Evolutionary conservation across 37 sponge, comb jelly and placozoan species (phyloP).

Genomic region (Bolinopsis microptera): DNA sequence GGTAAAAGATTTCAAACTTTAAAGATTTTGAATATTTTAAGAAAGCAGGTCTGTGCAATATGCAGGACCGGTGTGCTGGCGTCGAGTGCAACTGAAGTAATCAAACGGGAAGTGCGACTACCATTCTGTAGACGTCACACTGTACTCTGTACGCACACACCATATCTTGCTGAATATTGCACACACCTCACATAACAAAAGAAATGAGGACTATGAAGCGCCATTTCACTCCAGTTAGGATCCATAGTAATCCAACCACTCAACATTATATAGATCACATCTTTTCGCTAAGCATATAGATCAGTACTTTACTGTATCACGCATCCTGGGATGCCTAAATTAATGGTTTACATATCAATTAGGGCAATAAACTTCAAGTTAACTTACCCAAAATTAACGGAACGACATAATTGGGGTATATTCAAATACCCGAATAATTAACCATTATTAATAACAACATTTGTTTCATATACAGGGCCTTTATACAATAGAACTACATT

Average conservation of each 20-base stretch:
- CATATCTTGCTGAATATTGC: no score
- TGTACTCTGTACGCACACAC: no score
- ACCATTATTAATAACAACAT: constrained; percentile 44
- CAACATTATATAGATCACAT: background rate
- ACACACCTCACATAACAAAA: background rate
- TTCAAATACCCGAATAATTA: constrained; percentile 31
- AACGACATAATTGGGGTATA: background rate
- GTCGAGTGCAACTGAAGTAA: no score
- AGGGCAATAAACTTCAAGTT: constrained; percentile 9
- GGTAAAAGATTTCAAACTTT: no score
- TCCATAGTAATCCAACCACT: background rate
- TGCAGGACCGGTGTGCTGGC: no score
- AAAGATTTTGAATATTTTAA: no score
- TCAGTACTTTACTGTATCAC: background rate
- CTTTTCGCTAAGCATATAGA: background rate
- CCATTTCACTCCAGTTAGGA: background rate
- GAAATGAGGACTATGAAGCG: background rate
- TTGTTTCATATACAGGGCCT: constrained; percentile 45
- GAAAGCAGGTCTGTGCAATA: no score
- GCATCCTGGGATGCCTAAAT: constrained; percentile 3
- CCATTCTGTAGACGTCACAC: no score
- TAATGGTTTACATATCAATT: constrained; percentile 10
- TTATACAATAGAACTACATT: constrained; percentile 36
- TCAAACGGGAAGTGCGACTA: no score
- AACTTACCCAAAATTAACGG: constrained; percentile 4